phyloP scores from a whole-genome alignment of 1,140 invertebrate genomes.

The Pollicipes pollicipes region DNA sequence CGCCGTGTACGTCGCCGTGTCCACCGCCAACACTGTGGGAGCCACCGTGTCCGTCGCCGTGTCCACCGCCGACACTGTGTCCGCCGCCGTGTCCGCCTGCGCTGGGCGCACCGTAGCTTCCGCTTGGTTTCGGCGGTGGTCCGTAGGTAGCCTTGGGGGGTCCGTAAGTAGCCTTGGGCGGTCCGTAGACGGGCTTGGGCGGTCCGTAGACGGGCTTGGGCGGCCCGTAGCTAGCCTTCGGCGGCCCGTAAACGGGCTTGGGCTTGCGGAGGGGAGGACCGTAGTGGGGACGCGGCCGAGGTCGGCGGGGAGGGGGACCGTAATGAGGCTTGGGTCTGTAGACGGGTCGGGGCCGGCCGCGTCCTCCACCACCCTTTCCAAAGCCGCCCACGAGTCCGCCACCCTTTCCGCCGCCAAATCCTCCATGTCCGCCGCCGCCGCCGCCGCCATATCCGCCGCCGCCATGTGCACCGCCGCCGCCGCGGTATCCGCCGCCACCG shows the following conservation, averaged over 20 bases:
- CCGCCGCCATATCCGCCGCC: neutral
- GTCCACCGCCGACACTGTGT: neutral
- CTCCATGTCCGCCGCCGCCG: neutral
- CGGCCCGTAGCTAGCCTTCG: slow-evolving; percentile 5
- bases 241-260: neutral
- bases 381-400: too few relatives aligned
- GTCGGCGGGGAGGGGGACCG: neutral
- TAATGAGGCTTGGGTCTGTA: neutral
- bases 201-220: slow-evolving; percentile 14
- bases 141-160: slow-evolving; percentile 11
- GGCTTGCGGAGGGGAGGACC: neutral
- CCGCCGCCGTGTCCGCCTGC: neutral
- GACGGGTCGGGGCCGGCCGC: too few relatives aligned
- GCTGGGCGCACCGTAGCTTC: neutral
- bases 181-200: slow-evolving; percentile 8
- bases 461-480: too few relatives aligned
- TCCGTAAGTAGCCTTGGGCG: slow-evolving; percentile 8
- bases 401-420: too few relatives aligned
- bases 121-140: slow-evolving; percentile 6
- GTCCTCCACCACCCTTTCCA: neutral
- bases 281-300: neutral
- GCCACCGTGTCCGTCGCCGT: neutral
- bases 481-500: neutral
- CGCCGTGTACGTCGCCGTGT: neutral
- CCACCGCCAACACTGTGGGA: neutral